Evolutionary conservation across 2,113 vertebrate species (phyloP).

Genomic region (Anhinga anhinga): DNA sequence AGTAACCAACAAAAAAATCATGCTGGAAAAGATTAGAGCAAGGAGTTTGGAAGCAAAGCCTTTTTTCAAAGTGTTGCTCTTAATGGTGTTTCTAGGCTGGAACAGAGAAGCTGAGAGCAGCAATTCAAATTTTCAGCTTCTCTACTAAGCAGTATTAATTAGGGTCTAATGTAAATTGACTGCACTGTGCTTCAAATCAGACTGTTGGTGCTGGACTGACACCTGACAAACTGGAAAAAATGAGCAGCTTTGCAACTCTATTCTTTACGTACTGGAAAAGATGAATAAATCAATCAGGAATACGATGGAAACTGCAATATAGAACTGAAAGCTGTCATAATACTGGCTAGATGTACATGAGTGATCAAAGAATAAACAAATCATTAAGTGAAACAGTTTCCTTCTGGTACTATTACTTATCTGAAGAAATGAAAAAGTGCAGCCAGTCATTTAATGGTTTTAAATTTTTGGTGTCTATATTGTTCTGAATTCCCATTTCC

Average conservation of each 20-base stretch:
- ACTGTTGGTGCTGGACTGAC: conserved; percentile 21
- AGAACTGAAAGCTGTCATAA: conserved; percentile 56
- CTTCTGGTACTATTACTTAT: conserved; percentile 13
- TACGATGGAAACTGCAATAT: conserved; percentile 39
- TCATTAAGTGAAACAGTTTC: conserved; percentile 50
- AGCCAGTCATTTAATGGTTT: neutral
- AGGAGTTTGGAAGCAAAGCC: neutral
- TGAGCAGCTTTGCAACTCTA: conserved; percentile 35
- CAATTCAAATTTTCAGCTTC: neutral
- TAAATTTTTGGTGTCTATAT: neutral
- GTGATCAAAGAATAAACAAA: conserved; percentile 55
- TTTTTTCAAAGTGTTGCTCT: neutral
- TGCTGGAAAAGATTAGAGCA: neutral
- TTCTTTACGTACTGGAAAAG: conserved; percentile 26
- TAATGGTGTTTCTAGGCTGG: neutral
- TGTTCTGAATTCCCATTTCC: neutral
- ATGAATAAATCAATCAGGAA: conserved; percentile 43
- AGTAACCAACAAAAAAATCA: neutral
- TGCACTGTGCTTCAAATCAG: neutral
- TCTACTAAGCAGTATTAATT: neutral
- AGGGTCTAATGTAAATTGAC: neutral
- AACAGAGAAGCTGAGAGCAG: neutral
- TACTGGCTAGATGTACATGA: conserved; percentile 54
- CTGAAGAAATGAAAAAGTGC: neutral
- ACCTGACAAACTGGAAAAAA: conserved; percentile 53